Base-by-base conservation (phyloP, 1,140 invertebrate genomes). In the Hydropsyche tenuis region DNA sequence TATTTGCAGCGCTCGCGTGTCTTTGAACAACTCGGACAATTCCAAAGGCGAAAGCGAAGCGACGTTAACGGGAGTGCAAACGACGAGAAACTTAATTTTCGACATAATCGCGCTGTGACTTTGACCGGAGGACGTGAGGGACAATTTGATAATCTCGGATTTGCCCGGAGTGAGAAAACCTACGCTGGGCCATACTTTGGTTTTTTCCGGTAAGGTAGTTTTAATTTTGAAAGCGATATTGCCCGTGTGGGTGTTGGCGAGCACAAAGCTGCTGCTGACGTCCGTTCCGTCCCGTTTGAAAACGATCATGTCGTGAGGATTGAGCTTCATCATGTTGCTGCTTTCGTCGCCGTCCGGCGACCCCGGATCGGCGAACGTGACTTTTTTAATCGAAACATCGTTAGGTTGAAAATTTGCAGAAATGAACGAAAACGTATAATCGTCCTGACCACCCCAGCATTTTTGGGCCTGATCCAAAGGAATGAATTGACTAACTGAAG, bases 401-500 rank as follows among this genome's bases (percentile, higher is more conserved):
- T 74, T 69, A 66, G 64, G 77, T 45, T 75, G 74, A 0, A 64
- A 37, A 43, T 42, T 71, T 0, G 56, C 48, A 7, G 73, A 62
- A 48, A 89, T 82, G 84, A 94, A 95, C 69, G 84, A 85, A 80
- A 91, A 95, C 7, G 82, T 83, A 79, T 93, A 95, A 76, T 89
- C 85, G 80, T 91, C 93, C n/a, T 86, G 88, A 16, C 96, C 96
- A 30, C 96, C 96, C 95, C 96, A 97, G 79, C 87, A 89, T 75
- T 84, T 87, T 22, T 94, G 85, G 20, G 91, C 88, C 78, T 95
- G 90, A 76, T 93, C 91, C 18, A 89, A 86, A 70, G 89, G 82
- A 0, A 99, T 91, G 80, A 87, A 94, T 42, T 93, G 91, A 73
- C 90, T 91, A 46, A 98, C 82, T 22, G 88, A 89, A 56, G 87